Evolutionary conservation across 2,113 vertebrate genomes (phyloP).

Genomic region (Anseranas semipalmata): DNA sequence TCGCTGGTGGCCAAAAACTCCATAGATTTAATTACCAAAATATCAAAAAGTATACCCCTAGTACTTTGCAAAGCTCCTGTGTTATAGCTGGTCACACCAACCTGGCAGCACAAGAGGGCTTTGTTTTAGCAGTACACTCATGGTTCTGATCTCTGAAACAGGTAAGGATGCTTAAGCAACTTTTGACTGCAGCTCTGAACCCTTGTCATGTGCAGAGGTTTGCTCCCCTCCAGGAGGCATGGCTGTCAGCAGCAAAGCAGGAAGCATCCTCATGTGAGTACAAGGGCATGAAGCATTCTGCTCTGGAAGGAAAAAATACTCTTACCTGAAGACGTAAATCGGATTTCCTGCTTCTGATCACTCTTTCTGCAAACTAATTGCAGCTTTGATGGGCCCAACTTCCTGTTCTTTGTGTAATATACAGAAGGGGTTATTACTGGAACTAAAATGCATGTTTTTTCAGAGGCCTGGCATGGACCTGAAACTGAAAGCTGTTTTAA

Average conservation of each 20-base stretch:
- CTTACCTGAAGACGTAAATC: not conserved
- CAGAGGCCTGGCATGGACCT: no score
- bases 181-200: not conserved
- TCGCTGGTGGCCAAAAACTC: not conserved
- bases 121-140: no score
- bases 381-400: no score
- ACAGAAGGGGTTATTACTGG: no score
- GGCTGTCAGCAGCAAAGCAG: not conserved
- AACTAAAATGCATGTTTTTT: no score
- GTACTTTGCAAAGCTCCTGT: not conserved
- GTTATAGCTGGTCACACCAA: not conserved
- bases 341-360: no score
- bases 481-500: no score
- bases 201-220: not conserved
- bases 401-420: no score
- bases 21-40: not conserved
- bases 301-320: not conserved
- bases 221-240: not conserved
- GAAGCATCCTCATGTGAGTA: slow-evolving; percentile 9
- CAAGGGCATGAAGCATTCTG: not conserved
- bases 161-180: not conserved
- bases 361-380: no score
- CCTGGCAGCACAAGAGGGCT: not conserved
- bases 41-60: not conserved
- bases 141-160: not conserved